Conservation (phyloP, 2,888 invertebrate genomes). For the Saturnia japonica region DNA sequence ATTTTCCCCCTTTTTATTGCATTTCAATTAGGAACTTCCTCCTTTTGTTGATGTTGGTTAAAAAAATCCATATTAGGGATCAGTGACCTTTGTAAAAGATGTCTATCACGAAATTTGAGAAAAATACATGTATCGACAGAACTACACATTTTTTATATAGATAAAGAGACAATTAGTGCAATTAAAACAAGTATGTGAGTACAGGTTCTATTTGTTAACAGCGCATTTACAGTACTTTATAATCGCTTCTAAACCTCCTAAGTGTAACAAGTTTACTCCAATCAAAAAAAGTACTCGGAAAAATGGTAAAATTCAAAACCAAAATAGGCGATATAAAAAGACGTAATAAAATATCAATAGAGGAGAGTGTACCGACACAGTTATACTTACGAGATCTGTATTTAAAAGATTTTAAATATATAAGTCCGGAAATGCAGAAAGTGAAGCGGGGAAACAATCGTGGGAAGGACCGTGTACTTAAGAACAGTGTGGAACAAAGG, state of each 20-base stretch:
- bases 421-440: slow-evolving; percentile 53
- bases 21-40: no score
- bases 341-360: slow-evolving; percentile 34
- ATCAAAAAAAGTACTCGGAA: neutral
- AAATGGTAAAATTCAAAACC: slow-evolving; percentile 38
- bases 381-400: slow-evolving; percentile 63
- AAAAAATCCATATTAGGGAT: no score
- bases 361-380: slow-evolving; percentile 35
- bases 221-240: neutral
- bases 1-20: no score
- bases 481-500: slow-evolving; percentile 26
- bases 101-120: no score
- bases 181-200: slow-evolving; percentile 5
- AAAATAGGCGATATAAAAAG: slow-evolving; percentile 34
- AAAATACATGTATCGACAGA: neutral
- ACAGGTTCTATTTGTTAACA: slow-evolving; percentile 1
- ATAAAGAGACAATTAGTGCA: slow-evolving; percentile 1
- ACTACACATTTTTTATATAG: neutral
- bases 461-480: slow-evolving; percentile 18
- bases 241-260: neutral
- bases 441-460: slow-evolving; percentile 32
- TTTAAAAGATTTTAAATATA: slow-evolving; percentile 66
- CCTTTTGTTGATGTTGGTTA: no score
- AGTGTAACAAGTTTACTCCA: neutral
- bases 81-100: no score